Evolutionary conservation across 1,140 invertebrate genomes (phyloP).

Genomic region (Apis laboriosa): DNA sequence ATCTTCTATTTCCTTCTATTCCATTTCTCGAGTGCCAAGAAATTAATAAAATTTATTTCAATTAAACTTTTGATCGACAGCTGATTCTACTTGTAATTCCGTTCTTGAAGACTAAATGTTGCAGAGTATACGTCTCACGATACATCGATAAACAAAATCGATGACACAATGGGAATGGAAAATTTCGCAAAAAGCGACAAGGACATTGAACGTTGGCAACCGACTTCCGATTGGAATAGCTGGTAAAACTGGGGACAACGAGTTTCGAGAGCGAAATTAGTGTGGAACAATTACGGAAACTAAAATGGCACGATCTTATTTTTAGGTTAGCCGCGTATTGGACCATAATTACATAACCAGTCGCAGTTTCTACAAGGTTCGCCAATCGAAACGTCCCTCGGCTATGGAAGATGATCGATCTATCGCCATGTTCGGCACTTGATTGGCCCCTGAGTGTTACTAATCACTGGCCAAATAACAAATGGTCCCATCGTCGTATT

Average conservation of each 20-base stretch:
- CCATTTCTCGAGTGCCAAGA: neutral
- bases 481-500: slow-evolving; percentile 36
- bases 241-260: neutral
- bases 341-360: slow-evolving; percentile 35
- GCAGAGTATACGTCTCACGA: neutral
- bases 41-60: neutral
- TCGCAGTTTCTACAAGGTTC: slow-evolving; percentile 5
- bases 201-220: neutral
- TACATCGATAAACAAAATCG: neutral
- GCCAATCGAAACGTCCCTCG: neutral
- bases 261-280: slow-evolving; percentile 20
- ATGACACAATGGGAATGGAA: neutral
- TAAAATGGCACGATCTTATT: slow-evolving; percentile 25
- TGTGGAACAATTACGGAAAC: slow-evolving; percentile 25
- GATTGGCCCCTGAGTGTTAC: neutral
- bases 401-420: slow-evolving; percentile 1
- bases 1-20: too few species aligned
- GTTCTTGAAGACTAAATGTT: neutral
- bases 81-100: neutral
- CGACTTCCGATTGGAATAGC: neutral
- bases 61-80: neutral
- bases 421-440: neutral
- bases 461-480: slow-evolving; percentile 20
- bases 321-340: slow-evolving; percentile 21
- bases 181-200: neutral